Base-by-base conservation (phyloP, 2,888 invertebrate genomes). In the Cecidostiba fungosa region DNA sequence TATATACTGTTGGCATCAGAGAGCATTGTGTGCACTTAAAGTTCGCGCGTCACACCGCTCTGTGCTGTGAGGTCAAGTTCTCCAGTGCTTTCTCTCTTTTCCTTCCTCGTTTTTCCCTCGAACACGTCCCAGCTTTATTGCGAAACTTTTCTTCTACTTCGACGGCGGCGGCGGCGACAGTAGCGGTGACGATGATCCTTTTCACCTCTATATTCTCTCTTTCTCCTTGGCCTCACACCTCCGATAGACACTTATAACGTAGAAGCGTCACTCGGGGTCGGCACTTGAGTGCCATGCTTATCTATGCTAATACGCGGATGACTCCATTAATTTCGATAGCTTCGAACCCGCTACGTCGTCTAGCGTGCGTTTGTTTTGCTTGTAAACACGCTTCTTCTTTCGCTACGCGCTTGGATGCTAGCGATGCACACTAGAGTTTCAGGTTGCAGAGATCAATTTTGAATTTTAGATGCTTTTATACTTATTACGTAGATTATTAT, bases 291-390 rank as follows among this genome's bases (percentile, higher is more conserved):
- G 77, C 62, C 47, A 59, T 26, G 66, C 79, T 85, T 85, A 85
- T 86, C 86, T 82, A 85, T 86, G 85, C 79, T 86, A 85, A 86
- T 85, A 82, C 79, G n/a, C 14, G 43, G 70, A 76, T 85, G 85
- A 76, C 76, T 85, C 84, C 82, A 84, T 86, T 84, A 86, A 84
- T 86, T 86, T 80, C 78, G 73, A 80, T 84, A 50, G 36, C 26
- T 69, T 84, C 69, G 32, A 43, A n/a, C n/a, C n/a, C 54, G 23
- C n/a, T 54, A 54, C 70, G 10, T 19, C 62, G 23, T 4, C 72
- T 32, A 23, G 12, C 6, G 29, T 39, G 47, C 23, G 66, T 84
- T 50, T 82, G 70, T 86, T 86, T 84, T 82, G 78, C 76, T 73
- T 82, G 82, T 82, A 79, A 86, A 81, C 84, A 84, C 70, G 72